Evolutionary conservation across 2,797 vertebrate species (phyloP).

Genomic region (Ammospiza maritima): DNA sequence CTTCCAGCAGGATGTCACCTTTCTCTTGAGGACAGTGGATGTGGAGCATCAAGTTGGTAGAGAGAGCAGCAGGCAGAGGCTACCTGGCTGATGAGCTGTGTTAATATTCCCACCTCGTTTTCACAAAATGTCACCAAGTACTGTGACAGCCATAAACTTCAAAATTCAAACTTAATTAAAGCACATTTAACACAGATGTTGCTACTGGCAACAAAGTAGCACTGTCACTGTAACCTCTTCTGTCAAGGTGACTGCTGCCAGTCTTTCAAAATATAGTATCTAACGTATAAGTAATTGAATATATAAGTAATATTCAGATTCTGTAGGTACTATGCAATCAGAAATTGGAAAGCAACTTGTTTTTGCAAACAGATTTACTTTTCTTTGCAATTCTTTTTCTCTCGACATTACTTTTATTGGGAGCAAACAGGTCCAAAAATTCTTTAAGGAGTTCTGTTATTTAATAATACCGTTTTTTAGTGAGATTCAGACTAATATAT

Average conservation of each 20-base stretch:
- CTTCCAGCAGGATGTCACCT: background rate
- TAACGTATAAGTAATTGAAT: background rate
- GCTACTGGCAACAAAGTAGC: background rate
- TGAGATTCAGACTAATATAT: background rate
- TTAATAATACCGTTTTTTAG: background rate
- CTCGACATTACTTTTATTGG: background rate
- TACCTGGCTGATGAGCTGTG: background rate
- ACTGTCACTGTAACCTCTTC: background rate
- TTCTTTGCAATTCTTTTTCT: background rate
- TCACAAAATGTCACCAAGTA: background rate
- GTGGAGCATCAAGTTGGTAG: accelerated
- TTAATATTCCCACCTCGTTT: background rate
- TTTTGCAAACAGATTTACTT: background rate
- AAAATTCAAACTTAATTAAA: background rate
- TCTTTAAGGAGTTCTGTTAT: background rate
- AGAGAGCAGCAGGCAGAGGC: accelerated
- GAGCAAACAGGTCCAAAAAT: background rate
- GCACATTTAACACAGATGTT: background rate
- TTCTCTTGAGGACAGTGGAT: background rate
- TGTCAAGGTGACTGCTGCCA: background rate
- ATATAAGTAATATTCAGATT: background rate
- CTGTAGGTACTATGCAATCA: background rate
- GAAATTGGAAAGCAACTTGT: background rate
- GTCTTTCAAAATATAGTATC: background rate
- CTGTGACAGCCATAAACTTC: background rate